phyloP scores from a whole-genome alignment of 2,113 vertebrate species.

The Malurus melanocephalus region DNA sequence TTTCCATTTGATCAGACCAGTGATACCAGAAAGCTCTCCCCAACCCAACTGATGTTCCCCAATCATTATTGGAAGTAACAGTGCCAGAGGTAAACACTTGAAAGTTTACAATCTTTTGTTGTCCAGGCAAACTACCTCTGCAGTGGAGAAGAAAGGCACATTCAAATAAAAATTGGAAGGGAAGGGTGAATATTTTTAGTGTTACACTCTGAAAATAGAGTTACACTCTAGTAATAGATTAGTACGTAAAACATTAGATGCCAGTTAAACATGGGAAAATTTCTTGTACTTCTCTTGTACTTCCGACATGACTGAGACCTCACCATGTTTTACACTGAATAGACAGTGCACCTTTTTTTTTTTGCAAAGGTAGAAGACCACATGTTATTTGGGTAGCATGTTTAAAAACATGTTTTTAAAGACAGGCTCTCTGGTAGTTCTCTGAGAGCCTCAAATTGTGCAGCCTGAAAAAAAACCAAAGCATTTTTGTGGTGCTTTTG shows the following conservation, averaged over 20 bases:
- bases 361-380: background rate
- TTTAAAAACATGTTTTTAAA: background rate
- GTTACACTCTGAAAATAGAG: background rate
- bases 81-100: background rate
- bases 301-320: background rate
- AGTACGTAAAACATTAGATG: background rate
- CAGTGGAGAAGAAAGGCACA: background rate
- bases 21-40: background rate
- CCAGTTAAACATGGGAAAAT: background rate
- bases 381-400: background rate
- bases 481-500: background rate
- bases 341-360: fast-evolving
- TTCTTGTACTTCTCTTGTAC: background rate
- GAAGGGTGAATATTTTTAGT: background rate
- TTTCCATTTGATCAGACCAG: background rate
- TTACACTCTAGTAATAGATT: background rate
- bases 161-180: background rate
- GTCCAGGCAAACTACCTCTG: background rate
- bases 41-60: background rate
- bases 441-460: background rate
- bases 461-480: background rate
- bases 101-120: background rate
- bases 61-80: background rate
- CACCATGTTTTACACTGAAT: background rate
- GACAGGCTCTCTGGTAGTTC: fast-evolving